These are phyloP conservation scores for Rutpela maculata DNA, from an alignment of 2,888 invertebrate species.

Conservation along the genomic window DNA sequence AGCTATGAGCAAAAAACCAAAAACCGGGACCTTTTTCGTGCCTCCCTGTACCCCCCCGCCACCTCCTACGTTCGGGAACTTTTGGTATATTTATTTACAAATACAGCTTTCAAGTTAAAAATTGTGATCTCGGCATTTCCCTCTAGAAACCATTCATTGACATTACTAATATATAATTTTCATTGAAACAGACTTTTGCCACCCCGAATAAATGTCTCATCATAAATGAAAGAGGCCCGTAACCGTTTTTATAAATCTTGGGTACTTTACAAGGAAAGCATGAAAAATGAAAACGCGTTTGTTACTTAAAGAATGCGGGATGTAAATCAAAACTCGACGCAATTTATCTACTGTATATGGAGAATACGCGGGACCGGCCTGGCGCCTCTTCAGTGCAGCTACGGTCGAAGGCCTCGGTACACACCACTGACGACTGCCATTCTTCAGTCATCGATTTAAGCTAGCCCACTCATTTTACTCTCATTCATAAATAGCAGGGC, in stretches of 20 bases:
- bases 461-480: constrained; percentile 16
- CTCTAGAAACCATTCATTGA: no score
- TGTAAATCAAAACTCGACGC: constrained; percentile 74
- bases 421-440: constrained; percentile 19
- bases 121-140: no score
- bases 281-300: constrained; percentile 74
- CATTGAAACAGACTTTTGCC: no score
- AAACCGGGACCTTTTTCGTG: no score
- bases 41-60: no score
- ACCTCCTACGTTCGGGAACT: no score
- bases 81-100: no score
- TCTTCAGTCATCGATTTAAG: constrained; percentile 11
- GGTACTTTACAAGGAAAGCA: constrained; percentile 57
- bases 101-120: no score
- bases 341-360: constrained; percentile 73
- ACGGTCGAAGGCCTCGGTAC: constrained; percentile 47
- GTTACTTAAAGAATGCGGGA: constrained; percentile 73
- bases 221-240: constrained; percentile 25
- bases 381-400: constrained; percentile 64
- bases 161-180: no score
- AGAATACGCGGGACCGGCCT: constrained; percentile 67
- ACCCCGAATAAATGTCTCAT: no score
- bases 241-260: constrained; percentile 19
- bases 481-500: constrained; percentile 24
- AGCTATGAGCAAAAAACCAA: no score